Conservation (phyloP, 1,140 invertebrate genomes). For the Cotesia typhae region DNA sequence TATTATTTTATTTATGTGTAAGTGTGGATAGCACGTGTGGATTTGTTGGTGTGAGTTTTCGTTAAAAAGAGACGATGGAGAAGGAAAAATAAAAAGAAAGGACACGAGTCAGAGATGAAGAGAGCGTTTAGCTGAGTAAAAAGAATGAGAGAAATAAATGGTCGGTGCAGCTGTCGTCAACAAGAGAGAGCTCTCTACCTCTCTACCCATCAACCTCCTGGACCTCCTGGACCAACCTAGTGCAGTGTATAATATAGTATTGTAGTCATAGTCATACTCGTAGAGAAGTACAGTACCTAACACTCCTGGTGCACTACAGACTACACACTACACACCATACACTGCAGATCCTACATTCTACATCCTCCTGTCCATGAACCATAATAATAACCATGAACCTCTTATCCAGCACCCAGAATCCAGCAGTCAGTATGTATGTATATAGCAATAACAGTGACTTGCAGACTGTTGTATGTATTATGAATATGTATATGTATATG, state of each 20-base stretch:
- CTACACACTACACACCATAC: too few relatives aligned
- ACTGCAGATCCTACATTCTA: too few relatives aligned
- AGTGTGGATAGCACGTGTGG: conserved; percentile 22
- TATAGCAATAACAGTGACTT: conserved; percentile 7
- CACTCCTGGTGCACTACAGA: too few relatives aligned
- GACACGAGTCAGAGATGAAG: conserved; percentile 45
- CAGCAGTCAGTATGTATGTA: too few relatives aligned
- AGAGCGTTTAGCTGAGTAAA: background rate
- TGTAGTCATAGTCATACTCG: too few relatives aligned
- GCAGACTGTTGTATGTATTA: background rate
- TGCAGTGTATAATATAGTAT: too few relatives aligned
- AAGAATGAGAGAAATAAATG: conserved; percentile 19
- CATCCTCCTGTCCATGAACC: too few relatives aligned
- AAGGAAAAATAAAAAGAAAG: conserved; percentile 32
- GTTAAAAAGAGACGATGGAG: conserved; percentile 8
- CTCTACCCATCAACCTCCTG: too few relatives aligned
- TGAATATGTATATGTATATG: too few relatives aligned
- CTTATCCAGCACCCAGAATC: background rate
- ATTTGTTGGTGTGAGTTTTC: background rate
- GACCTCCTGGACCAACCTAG: too few relatives aligned
- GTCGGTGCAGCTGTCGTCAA: conserved; percentile 27
- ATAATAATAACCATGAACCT: background rate
- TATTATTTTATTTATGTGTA: conserved; percentile 14
- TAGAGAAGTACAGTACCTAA: too few relatives aligned
- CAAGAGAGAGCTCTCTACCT: conserved; percentile 14